These are phyloP conservation scores for Lemur catta DNA, from an alignment of 2,797 vertebrate species.

Conservation along the genomic window DNA sequence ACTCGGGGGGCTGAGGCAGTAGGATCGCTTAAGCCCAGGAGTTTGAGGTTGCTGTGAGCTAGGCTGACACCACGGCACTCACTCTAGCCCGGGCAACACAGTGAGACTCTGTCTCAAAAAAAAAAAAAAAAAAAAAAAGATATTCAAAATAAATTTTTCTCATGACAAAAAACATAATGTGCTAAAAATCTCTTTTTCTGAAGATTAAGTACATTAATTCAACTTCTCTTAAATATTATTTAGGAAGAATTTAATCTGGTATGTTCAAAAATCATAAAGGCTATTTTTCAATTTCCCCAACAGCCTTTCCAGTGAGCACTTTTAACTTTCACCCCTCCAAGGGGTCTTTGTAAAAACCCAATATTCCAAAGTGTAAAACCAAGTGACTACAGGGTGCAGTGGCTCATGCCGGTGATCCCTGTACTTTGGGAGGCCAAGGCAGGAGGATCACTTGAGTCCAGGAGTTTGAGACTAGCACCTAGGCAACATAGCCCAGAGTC, in stretches of 20 bases:
- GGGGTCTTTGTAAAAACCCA: conserved; percentile 87
- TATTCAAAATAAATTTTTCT: not conserved
- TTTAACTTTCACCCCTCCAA: conserved; percentile 70
- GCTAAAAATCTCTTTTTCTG: not conserved
- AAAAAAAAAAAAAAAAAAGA: conserved; percentile 11
- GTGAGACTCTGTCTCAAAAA: no score
- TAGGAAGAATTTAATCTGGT: not conserved
- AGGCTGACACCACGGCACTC: no score
- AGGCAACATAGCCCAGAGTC: no score
- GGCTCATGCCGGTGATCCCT: no score
- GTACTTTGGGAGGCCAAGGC: no score
- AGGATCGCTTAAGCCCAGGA: no score
- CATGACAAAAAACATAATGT: not conserved
- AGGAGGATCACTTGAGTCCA: no score
- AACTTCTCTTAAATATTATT: not conserved
- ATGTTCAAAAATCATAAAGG: not conserved
- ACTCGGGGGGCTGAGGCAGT: no score
- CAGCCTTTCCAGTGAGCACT: not conserved
- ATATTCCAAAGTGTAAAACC: conserved; percentile 80
- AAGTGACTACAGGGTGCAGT: no score
- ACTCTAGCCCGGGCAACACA: no score
- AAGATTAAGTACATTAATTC: not conserved
- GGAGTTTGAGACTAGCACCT: no score
- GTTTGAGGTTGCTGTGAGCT: no score
- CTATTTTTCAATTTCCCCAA: not conserved